These are phyloP conservation scores for Dendronephthya gigantea DNA, from an alignment of 64 coral and sea anemone genomes.

Conservation along the genomic window DNA sequence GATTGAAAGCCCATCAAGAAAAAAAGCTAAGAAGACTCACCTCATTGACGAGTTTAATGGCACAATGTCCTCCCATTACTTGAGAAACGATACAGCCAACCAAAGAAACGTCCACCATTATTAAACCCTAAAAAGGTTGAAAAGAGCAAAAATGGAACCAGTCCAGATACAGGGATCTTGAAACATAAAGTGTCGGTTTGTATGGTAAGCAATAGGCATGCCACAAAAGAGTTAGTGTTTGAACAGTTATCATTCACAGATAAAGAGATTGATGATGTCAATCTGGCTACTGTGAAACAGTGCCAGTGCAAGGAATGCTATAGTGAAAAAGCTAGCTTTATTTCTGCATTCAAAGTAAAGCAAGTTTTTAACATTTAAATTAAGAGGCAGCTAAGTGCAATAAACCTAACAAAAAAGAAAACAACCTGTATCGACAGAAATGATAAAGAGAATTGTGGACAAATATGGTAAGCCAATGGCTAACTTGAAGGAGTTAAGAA, in stretches of 20 bases:
- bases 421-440: conserved; percentile 30
- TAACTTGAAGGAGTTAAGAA: conserved; percentile 34
- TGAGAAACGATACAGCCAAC: background rate
- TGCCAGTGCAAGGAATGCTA: background rate
- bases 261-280: background rate
- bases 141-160: background rate
- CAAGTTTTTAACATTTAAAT: background rate
- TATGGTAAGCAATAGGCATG: background rate
- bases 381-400: background rate
- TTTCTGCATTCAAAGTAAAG: no score
- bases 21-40: background rate
- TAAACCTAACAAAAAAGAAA: no score
- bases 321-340: background rate
- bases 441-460: conserved; percentile 51
- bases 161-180: background rate
- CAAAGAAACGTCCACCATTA: background rate
- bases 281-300: background rate
- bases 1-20: background rate
- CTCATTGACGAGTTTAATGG: background rate
- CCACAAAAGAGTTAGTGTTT: background rate
- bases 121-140: background rate
- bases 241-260: background rate
- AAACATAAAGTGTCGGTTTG: background rate
- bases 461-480: conserved; percentile 27
- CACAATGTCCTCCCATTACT: background rate